Conservation (phyloP, 2,797 vertebrate species). For the Ara ararauna region DNA sequence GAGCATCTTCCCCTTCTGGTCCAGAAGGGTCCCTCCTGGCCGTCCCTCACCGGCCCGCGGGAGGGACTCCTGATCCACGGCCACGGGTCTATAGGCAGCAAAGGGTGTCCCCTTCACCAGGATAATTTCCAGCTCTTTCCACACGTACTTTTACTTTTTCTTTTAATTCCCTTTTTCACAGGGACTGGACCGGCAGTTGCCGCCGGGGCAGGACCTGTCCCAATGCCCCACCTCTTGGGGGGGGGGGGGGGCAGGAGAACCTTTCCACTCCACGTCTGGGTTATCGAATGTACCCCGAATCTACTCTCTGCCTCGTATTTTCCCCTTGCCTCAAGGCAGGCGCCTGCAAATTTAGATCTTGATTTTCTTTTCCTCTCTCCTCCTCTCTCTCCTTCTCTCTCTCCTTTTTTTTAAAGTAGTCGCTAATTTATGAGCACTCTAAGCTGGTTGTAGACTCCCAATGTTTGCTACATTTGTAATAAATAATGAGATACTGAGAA, state of each 20-base stretch:
- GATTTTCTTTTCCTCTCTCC: not conserved
- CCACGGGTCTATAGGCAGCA: not conserved
- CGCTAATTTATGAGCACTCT: slow-evolving; percentile 66
- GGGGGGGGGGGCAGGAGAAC: not conserved
- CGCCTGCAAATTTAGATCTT: not conserved
- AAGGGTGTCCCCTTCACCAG: not conserved
- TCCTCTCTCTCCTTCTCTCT: not conserved
- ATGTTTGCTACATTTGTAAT: slow-evolving; percentile 69
- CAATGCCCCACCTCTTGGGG: not conserved
- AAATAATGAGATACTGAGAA: slow-evolving; percentile 75
- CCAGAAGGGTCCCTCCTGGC: not conserved
- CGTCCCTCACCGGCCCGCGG: rapidly evolving
- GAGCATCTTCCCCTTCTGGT: not conserved
- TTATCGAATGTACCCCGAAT: not conserved
- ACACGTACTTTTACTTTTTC: not conserved
- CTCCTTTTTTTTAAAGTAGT: not conserved
- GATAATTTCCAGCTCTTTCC: not conserved
- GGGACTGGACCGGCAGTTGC: not conserved
- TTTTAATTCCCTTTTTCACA: not conserved
- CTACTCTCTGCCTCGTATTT: not conserved
- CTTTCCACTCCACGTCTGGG: not conserved
- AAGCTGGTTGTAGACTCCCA: slow-evolving; percentile 43
- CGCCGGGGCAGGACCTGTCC: not conserved
- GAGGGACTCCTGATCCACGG: too few species aligned
- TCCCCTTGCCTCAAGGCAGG: not conserved